phyloP scores from a whole-genome alignment of 64 coral and sea anemone genomes.

The Stylophora pistillata region DNA sequence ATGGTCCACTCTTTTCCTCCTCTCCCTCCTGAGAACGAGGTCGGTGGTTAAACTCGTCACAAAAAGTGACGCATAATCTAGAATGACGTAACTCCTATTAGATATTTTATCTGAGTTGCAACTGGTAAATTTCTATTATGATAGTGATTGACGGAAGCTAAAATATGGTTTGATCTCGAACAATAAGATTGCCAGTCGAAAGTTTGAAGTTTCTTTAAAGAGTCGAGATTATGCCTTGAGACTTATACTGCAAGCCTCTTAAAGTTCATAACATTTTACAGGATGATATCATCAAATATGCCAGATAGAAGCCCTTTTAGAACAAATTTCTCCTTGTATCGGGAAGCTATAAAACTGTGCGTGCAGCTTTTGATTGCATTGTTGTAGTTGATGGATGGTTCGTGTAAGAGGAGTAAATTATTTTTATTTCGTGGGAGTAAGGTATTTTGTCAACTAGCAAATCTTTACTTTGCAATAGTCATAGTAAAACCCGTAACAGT shows the following conservation, averaged over 20 bases:
- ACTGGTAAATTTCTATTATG: too few species aligned
- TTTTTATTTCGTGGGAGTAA: constrained; percentile 57
- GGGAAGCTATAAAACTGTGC: background rate
- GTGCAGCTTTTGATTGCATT: background rate
- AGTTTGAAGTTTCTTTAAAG: too few species aligned
- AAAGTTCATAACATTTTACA: background rate
- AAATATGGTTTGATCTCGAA: too few species aligned
- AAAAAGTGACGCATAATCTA: too few species aligned
- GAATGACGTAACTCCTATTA: too few species aligned
- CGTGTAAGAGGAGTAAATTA: constrained; percentile 37
- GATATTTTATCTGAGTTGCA: too few species aligned
- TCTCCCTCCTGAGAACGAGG: too few species aligned
- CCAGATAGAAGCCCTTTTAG: background rate
- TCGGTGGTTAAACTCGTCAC: too few species aligned
- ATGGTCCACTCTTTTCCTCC: too few species aligned
- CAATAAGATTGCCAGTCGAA: too few species aligned
- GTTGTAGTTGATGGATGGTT: background rate
- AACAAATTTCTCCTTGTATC: background rate
- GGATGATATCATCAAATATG: background rate
- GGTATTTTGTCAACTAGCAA: constrained; percentile 31
- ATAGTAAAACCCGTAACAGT: constrained; percentile 27
- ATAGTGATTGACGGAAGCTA: too few species aligned
- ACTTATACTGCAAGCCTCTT: background rate
- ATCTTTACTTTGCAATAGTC: constrained; percentile 28
- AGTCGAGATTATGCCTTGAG: too few species aligned